These are phyloP conservation scores for Leucoptera coffeella DNA, from an alignment of 2,888 invertebrate genomes.

Conservation along the genomic window DNA sequence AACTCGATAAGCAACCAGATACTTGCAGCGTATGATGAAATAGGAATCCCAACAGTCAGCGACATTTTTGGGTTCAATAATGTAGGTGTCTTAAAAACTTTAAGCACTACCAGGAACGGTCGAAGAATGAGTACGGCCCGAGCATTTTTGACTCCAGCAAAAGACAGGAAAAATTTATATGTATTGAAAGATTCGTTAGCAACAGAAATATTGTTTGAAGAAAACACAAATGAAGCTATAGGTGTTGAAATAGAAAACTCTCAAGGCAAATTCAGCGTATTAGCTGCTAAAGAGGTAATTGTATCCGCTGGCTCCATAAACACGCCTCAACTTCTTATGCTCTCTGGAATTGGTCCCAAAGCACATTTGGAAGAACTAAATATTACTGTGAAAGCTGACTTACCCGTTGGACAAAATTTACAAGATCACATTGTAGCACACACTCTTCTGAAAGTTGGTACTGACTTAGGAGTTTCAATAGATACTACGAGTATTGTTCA, in stretches of 20 bases:
- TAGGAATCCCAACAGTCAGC: slow-evolving; percentile 52
- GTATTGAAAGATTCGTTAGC: slow-evolving; percentile 24
- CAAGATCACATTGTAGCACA: slow-evolving; percentile 25
- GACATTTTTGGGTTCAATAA: slow-evolving; percentile 51
- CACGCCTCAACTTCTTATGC: slow-evolving; percentile 24
- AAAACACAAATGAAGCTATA: slow-evolving; percentile 15
- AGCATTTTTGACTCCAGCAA: slow-evolving; percentile 50
- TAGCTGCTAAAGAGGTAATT: slow-evolving; percentile 20
- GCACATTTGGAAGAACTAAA: slow-evolving; percentile 13
- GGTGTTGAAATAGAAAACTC: slow-evolving; percentile 18
- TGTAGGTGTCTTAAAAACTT: slow-evolving; percentile 70
- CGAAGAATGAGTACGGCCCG: slow-evolving; percentile 66
- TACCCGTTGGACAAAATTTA: slow-evolving; percentile 12
- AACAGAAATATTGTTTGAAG: slow-evolving; percentile 27
- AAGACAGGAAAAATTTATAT: slow-evolving; percentile 11
- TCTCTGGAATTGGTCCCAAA: slow-evolving; percentile 28
- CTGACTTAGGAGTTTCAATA: slow-evolving; percentile 9
- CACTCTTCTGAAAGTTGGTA: slow-evolving; percentile 11
- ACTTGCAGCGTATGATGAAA: slow-evolving; percentile 16
- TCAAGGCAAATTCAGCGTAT: slow-evolving; percentile 11
- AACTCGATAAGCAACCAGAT: slow-evolving; percentile 7
- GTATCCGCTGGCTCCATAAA: slow-evolving; percentile 23
- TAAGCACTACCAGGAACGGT: slow-evolving; percentile 63
- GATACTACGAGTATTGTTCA: slow-evolving; percentile 7
- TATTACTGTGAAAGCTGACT: slow-evolving; percentile 15